Percentiles rank a stretch among this genome's conserved stretches.
Evolutionary conservation across 1,140 invertebrate genomes (phyloP).

Genomic region (Drosophila pseudoananassae): DNA sequence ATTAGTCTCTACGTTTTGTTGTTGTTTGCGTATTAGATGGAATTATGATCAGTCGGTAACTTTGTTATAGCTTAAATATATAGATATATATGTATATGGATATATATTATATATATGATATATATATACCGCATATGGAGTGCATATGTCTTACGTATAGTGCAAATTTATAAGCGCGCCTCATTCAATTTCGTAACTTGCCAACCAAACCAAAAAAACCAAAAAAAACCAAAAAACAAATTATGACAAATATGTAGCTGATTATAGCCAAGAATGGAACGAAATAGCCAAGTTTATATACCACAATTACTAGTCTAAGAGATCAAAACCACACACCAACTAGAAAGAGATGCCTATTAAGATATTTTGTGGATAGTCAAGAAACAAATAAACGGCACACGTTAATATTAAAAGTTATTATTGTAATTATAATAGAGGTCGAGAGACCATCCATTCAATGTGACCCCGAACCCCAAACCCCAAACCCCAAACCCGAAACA

Average conservation of each 20-base stretch:
- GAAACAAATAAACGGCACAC: constrained; percentile 32
- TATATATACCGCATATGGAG: constrained; percentile 12
- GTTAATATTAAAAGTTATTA: constrained; percentile 42
- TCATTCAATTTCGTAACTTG: constrained; percentile 15
- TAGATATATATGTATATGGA: constrained; percentile 36
- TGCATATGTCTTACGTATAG: constrained; percentile 34
- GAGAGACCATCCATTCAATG: constrained; percentile 20
- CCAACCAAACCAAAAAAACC: background rate
- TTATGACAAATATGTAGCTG: constrained; percentile 1
- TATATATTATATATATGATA: constrained; percentile 19
- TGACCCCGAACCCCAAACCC: background rate
- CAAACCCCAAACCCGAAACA: background rate
- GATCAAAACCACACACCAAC: constrained; percentile 6
- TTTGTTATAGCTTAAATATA: constrained; percentile 61
- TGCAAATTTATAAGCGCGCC: constrained; percentile 44
- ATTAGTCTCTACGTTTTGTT: constrained; percentile 53
- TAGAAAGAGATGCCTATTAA: constrained; percentile 16
- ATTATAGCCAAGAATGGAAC: constrained; percentile 11
- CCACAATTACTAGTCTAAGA: constrained; percentile 12
- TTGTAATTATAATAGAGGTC: background rate
- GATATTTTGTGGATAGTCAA: constrained; percentile 14
- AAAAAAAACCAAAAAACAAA: constrained; percentile 8
- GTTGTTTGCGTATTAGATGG: constrained; percentile 49
- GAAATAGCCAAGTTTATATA: constrained; percentile 40
- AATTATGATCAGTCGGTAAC: background rate